A percentile compares a stretch with the other conserved stretches of the same genome.
Conservation (phyloP, 2,797 vertebrate species). For the Potorous gilbertii region DNA sequence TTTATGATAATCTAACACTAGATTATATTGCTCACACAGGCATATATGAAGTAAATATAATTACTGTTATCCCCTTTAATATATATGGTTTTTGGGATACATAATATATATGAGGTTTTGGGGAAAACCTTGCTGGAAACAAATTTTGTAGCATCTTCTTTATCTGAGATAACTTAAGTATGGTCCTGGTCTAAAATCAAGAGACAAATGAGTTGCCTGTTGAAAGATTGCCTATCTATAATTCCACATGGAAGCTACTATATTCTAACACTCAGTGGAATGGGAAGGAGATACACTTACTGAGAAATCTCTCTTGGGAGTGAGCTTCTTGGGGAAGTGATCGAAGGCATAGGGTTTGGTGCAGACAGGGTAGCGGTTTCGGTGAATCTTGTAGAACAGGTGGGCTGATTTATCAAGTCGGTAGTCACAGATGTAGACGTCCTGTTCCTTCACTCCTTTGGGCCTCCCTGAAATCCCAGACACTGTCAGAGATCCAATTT, state of each 20-base stretch:
- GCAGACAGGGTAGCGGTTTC: conserved; percentile 97
- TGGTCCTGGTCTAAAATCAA: neutral
- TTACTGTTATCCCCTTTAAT: neutral
- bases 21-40: neutral
- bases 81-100: neutral
- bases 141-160: neutral
- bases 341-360: conserved; percentile 98
- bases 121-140: neutral
- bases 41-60: conserved; percentile 5
- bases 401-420: conserved; percentile 98
- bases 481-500: conserved; percentile 43
- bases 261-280: neutral
- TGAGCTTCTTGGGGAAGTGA: conserved; percentile 96
- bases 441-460: conserved; percentile 96
- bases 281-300: conserved; percentile 83
- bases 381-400: conserved; percentile 99
- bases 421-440: conserved; percentile 99
- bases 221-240: neutral
- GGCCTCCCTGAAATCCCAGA: conserved; percentile 90
- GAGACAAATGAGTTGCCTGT: neutral
- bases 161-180: neutral
- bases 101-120: neutral
- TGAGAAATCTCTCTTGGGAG: conserved; percentile 97
- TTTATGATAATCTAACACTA: neutral
- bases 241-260: neutral